Conservation (phyloP, 2,888 invertebrate species). For the Drosophila fulvimacula region DNA sequence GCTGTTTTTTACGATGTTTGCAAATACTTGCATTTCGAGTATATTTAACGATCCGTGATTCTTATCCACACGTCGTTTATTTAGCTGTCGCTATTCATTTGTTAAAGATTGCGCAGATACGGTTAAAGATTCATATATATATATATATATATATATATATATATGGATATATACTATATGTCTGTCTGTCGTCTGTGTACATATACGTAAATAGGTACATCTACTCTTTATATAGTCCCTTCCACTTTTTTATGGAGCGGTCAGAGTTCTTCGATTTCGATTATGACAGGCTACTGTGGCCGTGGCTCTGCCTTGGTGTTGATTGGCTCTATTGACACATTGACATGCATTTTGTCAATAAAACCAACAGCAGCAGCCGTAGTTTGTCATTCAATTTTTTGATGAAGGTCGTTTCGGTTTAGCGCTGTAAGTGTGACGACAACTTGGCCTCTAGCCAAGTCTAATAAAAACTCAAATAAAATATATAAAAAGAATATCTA, state of each 20-base stretch:
- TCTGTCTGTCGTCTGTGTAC: too few species aligned
- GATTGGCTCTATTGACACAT: conserved; percentile 3
- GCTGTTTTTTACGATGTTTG: conserved; percentile 10
- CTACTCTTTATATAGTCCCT: not conserved
- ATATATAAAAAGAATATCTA: not conserved
- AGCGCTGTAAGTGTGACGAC: conserved; percentile 42
- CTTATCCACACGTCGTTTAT: conserved; percentile 51
- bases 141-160: not conserved
- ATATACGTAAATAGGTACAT: conserved; percentile 1
- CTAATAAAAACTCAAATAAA: conserved; percentile 1
- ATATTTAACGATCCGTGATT: conserved; percentile 66
- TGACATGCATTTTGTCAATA: conserved; percentile 75
- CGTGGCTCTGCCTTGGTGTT: not conserved
- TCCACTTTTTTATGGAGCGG: not conserved
- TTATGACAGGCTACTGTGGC: not conserved
- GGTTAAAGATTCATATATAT: not conserved
- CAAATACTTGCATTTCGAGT: conserved; percentile 52
- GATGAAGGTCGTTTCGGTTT: conserved; percentile 75
- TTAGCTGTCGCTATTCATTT: conserved; percentile 38
- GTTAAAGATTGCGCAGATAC: not conserved
- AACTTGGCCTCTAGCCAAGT: conserved; percentile 12
- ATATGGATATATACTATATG: conserved; percentile 1
- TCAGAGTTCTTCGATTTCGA: not conserved
- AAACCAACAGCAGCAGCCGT: conserved; percentile 40
- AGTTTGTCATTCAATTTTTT: conserved; percentile 58